Conservation (phyloP, 2,797 vertebrate species). For the Cottoperca gobio region DNA sequence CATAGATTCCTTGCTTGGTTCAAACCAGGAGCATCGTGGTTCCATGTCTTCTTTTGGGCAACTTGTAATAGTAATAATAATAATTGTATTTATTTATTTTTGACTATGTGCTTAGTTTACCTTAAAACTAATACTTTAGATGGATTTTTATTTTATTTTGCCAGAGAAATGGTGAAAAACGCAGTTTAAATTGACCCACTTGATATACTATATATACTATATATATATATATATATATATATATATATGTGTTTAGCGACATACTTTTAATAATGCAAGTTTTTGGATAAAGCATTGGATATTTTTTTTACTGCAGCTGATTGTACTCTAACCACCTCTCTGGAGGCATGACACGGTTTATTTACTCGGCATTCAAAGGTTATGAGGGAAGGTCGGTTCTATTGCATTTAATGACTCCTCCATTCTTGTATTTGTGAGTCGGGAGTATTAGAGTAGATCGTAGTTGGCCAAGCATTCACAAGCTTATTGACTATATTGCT, state of each 20-base stretch:
- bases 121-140: neutral
- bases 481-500: slow-evolving; percentile 21
- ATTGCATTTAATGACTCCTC: slow-evolving; percentile 41
- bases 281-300: neutral
- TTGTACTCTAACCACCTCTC: slow-evolving; percentile 17
- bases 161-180: neutral
- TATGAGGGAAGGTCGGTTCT: slow-evolving; percentile 35
- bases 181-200: neutral
- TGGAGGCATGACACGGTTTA: slow-evolving; percentile 13
- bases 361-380: slow-evolving; percentile 38
- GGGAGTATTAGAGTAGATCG: slow-evolving; percentile 11
- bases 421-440: slow-evolving; percentile 23
- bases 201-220: no score
- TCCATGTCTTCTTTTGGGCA: neutral
- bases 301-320: slow-evolving; percentile 6
- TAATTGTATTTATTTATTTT: neutral
- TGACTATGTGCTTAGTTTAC: neutral
- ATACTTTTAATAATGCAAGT: neutral
- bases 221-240: no score
- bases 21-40: neutral
- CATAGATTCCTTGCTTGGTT: neutral
- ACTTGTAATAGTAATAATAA: no score
- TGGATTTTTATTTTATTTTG: neutral
- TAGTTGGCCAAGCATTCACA: slow-evolving; percentile 23
- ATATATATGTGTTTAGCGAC: neutral